Conservation (phyloP, 2,888 invertebrate genomes). For the Zaprionus bogoriensis region DNA sequence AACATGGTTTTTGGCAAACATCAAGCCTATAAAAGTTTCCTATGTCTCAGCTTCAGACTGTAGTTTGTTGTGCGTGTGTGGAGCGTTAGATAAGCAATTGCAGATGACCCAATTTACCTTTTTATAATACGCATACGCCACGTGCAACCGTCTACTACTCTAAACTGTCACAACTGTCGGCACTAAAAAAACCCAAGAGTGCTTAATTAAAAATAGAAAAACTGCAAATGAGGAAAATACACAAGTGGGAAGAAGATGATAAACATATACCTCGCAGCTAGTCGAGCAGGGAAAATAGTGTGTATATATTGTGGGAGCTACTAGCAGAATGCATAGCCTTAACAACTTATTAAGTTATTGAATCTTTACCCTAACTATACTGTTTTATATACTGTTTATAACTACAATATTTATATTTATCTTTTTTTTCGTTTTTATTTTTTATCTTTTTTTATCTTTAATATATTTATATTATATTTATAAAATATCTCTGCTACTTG, state of each 20-base stretch:
- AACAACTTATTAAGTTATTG: no score
- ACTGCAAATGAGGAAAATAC: background rate
- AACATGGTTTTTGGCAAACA: background rate
- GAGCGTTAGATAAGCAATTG: background rate
- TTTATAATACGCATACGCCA: constrained; percentile 48
- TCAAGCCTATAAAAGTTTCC: background rate
- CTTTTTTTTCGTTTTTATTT: no score
- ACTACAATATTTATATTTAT: no score
- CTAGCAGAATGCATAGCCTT: no score
- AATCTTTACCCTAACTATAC: no score
- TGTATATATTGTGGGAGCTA: no score
- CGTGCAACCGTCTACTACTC: constrained; percentile 22
- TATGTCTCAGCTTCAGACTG: background rate
- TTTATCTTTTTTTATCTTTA: no score
- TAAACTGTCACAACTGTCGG: constrained; percentile 47
- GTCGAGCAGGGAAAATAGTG: background rate
- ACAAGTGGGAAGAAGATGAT: background rate
- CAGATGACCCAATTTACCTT: constrained; percentile 40
- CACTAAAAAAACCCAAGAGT: constrained; percentile 31
- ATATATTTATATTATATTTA: no score
- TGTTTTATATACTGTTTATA: no score
- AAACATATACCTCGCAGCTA: no score
- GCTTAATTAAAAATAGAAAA: constrained; percentile 59
- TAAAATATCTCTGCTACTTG: no score
- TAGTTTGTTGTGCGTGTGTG: background rate